A percentile compares a stretch with the other conserved stretches of the same genome.
phyloP scores from a whole-genome alignment of 2,888 invertebrate genomes.

The Tigriopus californicus region DNA sequence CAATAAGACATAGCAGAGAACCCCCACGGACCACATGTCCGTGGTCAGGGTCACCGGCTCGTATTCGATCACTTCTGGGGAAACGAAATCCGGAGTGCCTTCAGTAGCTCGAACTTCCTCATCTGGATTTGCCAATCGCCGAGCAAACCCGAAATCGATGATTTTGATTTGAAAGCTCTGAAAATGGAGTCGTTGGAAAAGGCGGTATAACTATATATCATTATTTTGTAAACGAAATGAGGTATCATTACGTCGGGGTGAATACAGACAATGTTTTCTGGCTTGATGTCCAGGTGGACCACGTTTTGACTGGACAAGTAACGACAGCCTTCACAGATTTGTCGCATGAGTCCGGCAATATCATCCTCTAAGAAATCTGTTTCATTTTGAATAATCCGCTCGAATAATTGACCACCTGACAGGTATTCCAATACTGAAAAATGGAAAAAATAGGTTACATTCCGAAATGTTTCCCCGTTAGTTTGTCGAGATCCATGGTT shows the following conservation, averaged over 20 bases:
- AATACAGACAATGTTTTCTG: constrained; percentile 9
- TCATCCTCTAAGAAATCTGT: not conserved
- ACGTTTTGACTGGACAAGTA: not conserved
- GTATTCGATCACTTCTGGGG: constrained; percentile 9
- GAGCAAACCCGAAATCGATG: constrained; percentile 8
- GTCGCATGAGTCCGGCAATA: not conserved
- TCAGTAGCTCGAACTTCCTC: not conserved
- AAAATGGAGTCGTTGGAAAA: too few species aligned
- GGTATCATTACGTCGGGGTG: too few species aligned
- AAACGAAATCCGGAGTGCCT: constrained; percentile 10
- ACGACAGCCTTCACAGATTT: not conserved
- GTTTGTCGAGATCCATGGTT: too few species aligned
- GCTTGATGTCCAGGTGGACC: constrained; percentile 9
- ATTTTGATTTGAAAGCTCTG: not conserved
- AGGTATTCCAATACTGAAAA: constrained; percentile 7
- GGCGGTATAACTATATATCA: too few species aligned
- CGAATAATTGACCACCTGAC: constrained; percentile 1
- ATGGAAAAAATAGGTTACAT: too few species aligned
- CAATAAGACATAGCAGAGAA: not conserved
- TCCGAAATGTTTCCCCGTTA: too few species aligned
- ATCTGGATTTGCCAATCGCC: not conserved
- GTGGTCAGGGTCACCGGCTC: constrained; percentile 3
- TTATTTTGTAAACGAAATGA: too few species aligned
- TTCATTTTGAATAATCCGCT: not conserved
- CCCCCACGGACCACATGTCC: constrained; percentile 13